Evolutionary conservation across 1,140 invertebrate species (phyloP), one percentile per base, ranked within the genome.

Genomic region (Delia radicum): DNA sequence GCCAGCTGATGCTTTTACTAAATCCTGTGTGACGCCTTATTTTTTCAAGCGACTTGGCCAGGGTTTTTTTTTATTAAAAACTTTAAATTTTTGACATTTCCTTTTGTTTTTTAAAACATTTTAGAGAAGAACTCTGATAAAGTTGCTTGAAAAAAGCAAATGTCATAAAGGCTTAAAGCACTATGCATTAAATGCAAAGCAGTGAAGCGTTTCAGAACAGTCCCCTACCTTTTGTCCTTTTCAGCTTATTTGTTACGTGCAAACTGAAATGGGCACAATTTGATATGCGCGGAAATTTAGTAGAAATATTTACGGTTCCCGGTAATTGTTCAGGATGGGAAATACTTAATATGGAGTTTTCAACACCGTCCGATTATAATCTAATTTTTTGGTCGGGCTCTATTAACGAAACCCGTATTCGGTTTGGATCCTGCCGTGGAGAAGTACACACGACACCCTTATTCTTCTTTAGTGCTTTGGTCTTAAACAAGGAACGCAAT

Each of bases 301-400:
- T 93, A 33, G 88, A 90, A 2, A 91, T 88, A 3, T 87, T 88
- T 26, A 87, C 89, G 1, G 90, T 89, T 8, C 90, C 91, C 0
- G 89, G 91, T 37, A 87, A 92, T 62, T 87, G 88, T 21, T 87
- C 88, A 1, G 85, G 89, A 74, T 94, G 93, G 93, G 90, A 91
- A 73, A 92, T 95, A 79, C 86, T 94, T 42, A 88, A 87, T 18
- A 92, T 96, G 87, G 92, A 95, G 78, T 94, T 94, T 80, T 88
- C 89, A 1, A 90, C 89, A 76, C 82, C 92, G n/a, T 88, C 90
- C n/a, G 91, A 93, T 76, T 93, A 93, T 80, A 87, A 90, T 75
- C 88, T 94, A 18, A 87, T 93, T 2, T 94, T 93, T 81, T 96
- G 94, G 94, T 92, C 90, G 61, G 94, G 93, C 8, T 90, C 90